Conservation (phyloP, 2,888 invertebrate genomes). For the Stenchaetothrips biformis region DNA sequence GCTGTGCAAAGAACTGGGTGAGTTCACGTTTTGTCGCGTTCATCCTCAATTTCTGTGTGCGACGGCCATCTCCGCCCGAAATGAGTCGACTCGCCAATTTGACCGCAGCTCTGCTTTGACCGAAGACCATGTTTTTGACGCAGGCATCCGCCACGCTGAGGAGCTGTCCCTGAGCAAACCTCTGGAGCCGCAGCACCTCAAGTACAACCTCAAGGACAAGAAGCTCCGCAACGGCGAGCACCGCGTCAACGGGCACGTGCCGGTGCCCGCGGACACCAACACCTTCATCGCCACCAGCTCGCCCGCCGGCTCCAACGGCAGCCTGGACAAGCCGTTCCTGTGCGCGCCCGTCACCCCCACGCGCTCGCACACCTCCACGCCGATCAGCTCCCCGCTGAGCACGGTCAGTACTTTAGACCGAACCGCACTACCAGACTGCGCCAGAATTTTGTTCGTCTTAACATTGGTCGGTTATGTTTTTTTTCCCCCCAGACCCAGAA, state of each 20-base stretch:
- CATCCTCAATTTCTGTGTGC: too few relatives aligned
- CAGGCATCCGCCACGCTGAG: conserved; percentile 93
- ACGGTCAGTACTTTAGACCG: conserved; percentile 48
- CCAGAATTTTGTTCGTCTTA: background rate
- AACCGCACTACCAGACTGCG: background rate
- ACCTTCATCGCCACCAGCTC: conserved; percentile 68
- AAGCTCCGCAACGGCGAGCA: conserved; percentile 48
- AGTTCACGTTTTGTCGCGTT: too few relatives aligned
- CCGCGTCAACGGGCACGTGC: conserved; percentile 42
- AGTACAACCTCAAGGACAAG: conserved; percentile 76
- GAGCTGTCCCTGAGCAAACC: conserved; percentile 93
- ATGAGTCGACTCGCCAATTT: too few relatives aligned
- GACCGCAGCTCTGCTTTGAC: too few relatives aligned
- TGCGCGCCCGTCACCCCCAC: conserved; percentile 60
- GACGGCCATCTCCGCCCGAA: too few relatives aligned
- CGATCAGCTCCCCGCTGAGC: conserved; percentile 65
- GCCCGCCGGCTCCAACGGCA: conserved; percentile 62
- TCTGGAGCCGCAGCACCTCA: conserved; percentile 73
- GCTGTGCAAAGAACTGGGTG: conserved; percentile 85
- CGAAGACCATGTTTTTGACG: conserved; percentile 41
- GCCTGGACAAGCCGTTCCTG: conserved; percentile 62
- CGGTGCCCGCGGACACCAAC: conserved; percentile 67
- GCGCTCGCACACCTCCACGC: conserved; percentile 65
- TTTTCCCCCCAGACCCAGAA: conserved; percentile 48
- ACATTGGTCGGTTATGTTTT: conserved; percentile 24